Conservation (phyloP, 2,888 invertebrate species). For the Napeogenes inachia region DNA sequence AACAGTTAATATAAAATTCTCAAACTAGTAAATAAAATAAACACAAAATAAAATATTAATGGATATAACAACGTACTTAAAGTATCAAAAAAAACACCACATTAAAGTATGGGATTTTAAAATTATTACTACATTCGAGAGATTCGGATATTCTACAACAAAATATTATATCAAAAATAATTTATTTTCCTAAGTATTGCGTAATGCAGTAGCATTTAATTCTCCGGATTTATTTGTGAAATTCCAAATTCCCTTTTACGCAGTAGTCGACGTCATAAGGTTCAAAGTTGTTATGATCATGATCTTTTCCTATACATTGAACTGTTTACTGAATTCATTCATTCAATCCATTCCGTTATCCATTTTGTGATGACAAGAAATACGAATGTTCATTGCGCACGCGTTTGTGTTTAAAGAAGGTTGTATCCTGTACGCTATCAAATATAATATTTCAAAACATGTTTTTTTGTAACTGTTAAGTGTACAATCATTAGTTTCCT, state of each 20-base stretch:
- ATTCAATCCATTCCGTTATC: slow-evolving; percentile 23
- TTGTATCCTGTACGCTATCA: slow-evolving; percentile 21
- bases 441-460: slow-evolving; percentile 40
- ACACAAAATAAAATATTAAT: no score
- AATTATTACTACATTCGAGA: no score
- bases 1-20: no score
- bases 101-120: no score
- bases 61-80: no score
- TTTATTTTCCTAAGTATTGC: neutral
- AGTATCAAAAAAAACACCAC: no score
- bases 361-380: slow-evolving; percentile 14
- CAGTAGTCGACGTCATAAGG: slow-evolving; percentile 19
- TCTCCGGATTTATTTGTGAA: slow-evolving; percentile 5
- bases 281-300: slow-evolving; percentile 19
- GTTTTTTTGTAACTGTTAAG: slow-evolving; percentile 44
- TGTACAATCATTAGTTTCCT: slow-evolving; percentile 29
- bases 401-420: slow-evolving; percentile 40
- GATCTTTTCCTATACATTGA: slow-evolving; percentile 7
- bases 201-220: neutral
- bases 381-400: slow-evolving; percentile 48
- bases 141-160: neutral
- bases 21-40: no score
- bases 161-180: neutral
- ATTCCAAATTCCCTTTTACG: slow-evolving; percentile 22
- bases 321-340: slow-evolving; percentile 15